Base-by-base conservation (phyloP, 1,140 invertebrate genomes). In the Drosophila parabipectinata region DNA sequence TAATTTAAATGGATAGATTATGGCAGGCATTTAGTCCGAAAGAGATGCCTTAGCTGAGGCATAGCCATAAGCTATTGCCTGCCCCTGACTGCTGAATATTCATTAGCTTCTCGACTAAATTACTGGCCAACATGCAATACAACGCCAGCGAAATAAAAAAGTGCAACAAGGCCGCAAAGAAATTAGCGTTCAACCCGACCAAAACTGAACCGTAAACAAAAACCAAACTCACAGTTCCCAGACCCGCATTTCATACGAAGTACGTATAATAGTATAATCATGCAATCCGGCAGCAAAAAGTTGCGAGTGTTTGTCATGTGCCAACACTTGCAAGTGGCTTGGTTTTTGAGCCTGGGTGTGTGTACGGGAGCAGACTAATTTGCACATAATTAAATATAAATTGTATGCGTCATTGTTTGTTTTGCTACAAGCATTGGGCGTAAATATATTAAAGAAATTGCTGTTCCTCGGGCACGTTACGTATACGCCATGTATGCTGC, bases 361-460 rank as follows among this genome's bases (percentile, higher is more conserved):
- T 66, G 44, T 21, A 21, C 34, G 39, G 10, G 32, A 55, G 48
- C 60, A 56, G 72, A 88, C 83, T 89, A 88, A 88, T 88, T 88
- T 88, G 84, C 79, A 83, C 84, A 88, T 88, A 88, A 88, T 88
- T 88, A 88, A 88, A 88, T 88, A 89, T 77, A 88, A 89, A 89
- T 88, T 88, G 84, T 88, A 83, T 79, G 73, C 74, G 57, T 71
- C 83, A 72, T 60, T 87, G 78, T 87, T 88, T 88, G 83, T 79
- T 88, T 73, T 73, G 67, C 57, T 63, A 88, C 83, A 88, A 83
- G 83, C 79, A 88, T 79, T 83, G 83, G 83, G 83, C 83, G 83
- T 88, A 88, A 88, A 88, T 88, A 88, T 88, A 83, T 88, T 88
- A 88, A 83, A 83, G 83, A 88, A 88, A 88, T 83, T 88, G 71